These are phyloP conservation scores for Antrozous pallidus DNA, from an alignment of 2,797 vertebrate species.

Conservation along the genomic window DNA sequence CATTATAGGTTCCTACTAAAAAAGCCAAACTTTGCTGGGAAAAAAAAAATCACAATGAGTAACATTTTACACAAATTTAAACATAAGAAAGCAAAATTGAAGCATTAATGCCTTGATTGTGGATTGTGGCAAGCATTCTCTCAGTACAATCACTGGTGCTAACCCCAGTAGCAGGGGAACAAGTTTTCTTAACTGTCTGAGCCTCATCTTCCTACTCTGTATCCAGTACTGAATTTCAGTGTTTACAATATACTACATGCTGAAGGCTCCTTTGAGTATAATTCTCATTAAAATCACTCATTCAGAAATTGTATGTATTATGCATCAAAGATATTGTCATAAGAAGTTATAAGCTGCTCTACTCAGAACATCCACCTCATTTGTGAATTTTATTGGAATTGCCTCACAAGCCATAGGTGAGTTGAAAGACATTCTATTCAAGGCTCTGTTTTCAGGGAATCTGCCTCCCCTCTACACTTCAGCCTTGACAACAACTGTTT, in stretches of 20 bases:
- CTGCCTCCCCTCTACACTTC: background rate
- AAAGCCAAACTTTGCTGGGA: background rate
- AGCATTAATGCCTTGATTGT: background rate
- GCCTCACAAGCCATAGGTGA: background rate
- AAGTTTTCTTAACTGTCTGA: background rate
- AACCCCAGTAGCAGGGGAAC: background rate
- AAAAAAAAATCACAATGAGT: background rate
- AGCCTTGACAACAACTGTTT: background rate
- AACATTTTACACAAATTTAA: background rate
- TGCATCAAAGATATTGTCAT: background rate
- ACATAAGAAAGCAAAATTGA: background rate
- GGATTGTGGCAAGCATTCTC: background rate
- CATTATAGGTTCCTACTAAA: constrained; percentile 2
- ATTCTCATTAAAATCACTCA: background rate
- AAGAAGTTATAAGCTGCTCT: background rate
- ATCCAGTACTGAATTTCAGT: background rate
- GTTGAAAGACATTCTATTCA: background rate
- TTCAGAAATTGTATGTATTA: background rate
- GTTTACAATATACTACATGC: background rate
- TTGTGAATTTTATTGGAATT: background rate
- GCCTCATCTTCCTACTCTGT: background rate
- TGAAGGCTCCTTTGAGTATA: background rate
- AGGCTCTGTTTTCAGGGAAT: background rate
- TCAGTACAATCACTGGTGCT: background rate
- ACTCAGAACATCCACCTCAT: background rate